Evolutionary conservation across 2,797 vertebrate species (phyloP).

Genomic region (Vipera latastei): DNA sequence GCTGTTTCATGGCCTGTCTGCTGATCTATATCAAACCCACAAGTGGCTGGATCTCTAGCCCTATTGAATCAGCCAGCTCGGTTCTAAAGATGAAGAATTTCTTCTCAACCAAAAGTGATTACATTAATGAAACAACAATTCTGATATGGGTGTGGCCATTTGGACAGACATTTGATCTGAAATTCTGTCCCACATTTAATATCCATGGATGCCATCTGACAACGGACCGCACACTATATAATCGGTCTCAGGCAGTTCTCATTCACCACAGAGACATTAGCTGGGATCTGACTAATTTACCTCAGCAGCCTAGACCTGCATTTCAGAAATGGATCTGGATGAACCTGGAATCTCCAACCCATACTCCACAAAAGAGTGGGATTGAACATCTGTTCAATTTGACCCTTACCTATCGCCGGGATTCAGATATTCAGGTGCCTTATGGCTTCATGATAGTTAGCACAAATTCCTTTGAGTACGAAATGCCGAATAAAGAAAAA

Average conservation of each 20-base stretch:
- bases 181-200: slow-evolving; percentile 88
- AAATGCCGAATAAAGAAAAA: slow-evolving; percentile 90
- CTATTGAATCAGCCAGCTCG: slow-evolving; percentile 88
- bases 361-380: slow-evolving; percentile 88
- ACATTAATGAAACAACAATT: slow-evolving; percentile 87
- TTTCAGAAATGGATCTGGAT: slow-evolving; percentile 99
- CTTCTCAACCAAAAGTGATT: slow-evolving; percentile 84
- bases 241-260: slow-evolving; percentile 90
- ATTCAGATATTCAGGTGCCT: slow-evolving; percentile 96
- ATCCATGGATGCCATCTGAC: slow-evolving; percentile 93
- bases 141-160: slow-evolving; percentile 98
- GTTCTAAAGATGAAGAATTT: slow-evolving; percentile 88
- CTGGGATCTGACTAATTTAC: slow-evolving; percentile 92
- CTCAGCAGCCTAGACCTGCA: slow-evolving; percentile 83
- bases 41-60: slow-evolving; percentile 90
- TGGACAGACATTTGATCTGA: slow-evolving; percentile 89
- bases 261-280: slow-evolving; percentile 94
- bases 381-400: slow-evolving; percentile 94
- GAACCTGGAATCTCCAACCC: slow-evolving; percentile 95
- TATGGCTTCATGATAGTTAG: slow-evolving; percentile 88
- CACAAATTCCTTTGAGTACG: slow-evolving; percentile 84
- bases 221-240: slow-evolving; percentile 89
- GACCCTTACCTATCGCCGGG: slow-evolving; percentile 94
- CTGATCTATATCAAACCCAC: slow-evolving; percentile 97
- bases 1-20: slow-evolving; percentile 94